Evolutionary conservation across 2,888 invertebrate genomes (phyloP).

Genomic region (Pimpla rufipes): DNA sequence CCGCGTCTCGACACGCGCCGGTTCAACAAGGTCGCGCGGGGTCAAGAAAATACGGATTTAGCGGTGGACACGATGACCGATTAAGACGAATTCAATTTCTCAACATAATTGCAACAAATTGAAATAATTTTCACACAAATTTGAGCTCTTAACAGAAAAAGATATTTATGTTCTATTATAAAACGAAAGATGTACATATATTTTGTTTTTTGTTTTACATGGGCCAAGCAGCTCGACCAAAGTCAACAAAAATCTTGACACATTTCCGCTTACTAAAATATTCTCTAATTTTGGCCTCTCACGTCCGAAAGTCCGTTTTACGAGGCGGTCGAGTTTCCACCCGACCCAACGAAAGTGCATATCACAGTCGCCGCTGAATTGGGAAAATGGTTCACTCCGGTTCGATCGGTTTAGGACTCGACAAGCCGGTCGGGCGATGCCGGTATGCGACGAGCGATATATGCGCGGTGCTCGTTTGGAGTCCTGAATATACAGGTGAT

Average conservation of each 20-base stretch:
- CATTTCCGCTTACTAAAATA: too few relatives aligned
- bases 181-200: too few relatives aligned
- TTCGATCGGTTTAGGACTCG: slow-evolving; percentile 5
- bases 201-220: too few relatives aligned
- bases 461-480: not conserved
- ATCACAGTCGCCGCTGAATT: too few relatives aligned
- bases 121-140: too few relatives aligned
- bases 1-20: not conserved
- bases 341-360: not conserved
- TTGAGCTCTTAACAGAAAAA: too few relatives aligned
- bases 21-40: not conserved
- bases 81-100: not conserved
- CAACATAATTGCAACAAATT: too few relatives aligned
- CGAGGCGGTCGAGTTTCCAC: not conserved
- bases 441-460: not conserved
- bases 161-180: too few relatives aligned
- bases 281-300: not conserved
- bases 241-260: too few relatives aligned
- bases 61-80: not conserved
- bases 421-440: not conserved
- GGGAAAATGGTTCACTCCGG: not conserved
- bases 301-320: not conserved
- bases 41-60: slow-evolving; percentile 12
- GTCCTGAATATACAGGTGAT: slow-evolving; percentile 13
- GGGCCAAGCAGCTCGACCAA: too few relatives aligned